Percentiles rank a stretch among this genome's conserved stretches.
Conservation (phyloP, 2,113 vertebrate genomes). For the Gambusia affinis region DNA sequence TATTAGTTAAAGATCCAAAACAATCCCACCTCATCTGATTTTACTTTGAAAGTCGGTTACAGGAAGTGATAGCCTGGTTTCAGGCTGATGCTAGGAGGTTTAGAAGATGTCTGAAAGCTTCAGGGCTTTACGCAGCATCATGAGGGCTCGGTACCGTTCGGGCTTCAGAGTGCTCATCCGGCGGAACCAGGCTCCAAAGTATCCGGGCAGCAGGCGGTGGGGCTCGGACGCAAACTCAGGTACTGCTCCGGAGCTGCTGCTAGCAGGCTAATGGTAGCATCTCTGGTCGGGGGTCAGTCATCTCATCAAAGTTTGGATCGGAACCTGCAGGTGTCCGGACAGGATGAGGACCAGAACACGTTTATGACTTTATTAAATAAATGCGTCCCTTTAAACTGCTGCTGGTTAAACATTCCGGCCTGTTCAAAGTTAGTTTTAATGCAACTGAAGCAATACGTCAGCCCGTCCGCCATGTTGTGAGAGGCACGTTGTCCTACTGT, state of each 20-base stretch:
- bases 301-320: background rate
- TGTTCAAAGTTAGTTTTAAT: background rate
- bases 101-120: conserved; percentile 1
- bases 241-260: background rate
- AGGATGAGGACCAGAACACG: background rate
- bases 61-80: background rate
- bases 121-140: background rate
- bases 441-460: background rate
- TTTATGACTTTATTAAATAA: background rate
- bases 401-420: background rate
- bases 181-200: background rate
- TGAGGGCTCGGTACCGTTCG: background rate
- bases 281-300: background rate
- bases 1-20: background rate
- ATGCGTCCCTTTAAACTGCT: background rate
- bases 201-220: background rate
- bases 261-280: conserved; percentile 22
- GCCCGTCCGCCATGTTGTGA: background rate
- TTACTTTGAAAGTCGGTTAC: conserved; percentile 13
- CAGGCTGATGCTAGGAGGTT: background rate
- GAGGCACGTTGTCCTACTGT: background rate
- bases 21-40: background rate
- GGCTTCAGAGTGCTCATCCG: background rate
- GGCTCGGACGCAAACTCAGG: conserved; percentile 13
- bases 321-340: background rate